phyloP scores from a whole-genome alignment of 1,140 invertebrate species.

The Mamestra configurata region DNA sequence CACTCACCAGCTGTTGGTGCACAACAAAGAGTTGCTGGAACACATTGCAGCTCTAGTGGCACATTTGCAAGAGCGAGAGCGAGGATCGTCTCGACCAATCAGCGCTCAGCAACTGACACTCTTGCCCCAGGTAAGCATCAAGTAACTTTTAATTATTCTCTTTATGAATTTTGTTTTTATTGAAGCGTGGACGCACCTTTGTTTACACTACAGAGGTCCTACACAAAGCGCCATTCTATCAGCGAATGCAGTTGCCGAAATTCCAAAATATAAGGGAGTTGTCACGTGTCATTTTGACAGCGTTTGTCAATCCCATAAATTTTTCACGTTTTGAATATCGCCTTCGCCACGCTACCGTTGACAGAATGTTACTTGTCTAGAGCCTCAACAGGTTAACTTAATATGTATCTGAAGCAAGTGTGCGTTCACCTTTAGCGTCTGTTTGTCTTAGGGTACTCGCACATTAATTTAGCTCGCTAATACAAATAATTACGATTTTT shows the following conservation, averaged over 20 bases:
- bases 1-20: slow-evolving; percentile 97
- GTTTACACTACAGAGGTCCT: neutral
- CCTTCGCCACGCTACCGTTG: too few species aligned
- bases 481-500: too few species aligned
- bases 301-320: too few species aligned
- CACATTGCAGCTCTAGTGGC: slow-evolving; percentile 96
- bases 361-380: too few species aligned
- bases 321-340: too few species aligned
- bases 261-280: too few species aligned
- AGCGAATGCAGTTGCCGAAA: too few species aligned
- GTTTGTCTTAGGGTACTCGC: neutral
- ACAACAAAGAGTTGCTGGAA: slow-evolving; percentile 98
- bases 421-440: neutral
- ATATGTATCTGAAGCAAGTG: neutral
- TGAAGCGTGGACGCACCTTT: neutral
- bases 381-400: too few species aligned
- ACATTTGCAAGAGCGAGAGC: slow-evolving; percentile 95
- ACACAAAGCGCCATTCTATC: too few species aligned
- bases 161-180: neutral
- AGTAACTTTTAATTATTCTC: neutral
- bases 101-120: slow-evolving; percentile 89
- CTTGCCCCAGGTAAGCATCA: slow-evolving; percentile 88
- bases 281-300: too few species aligned
- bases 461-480: neutral
- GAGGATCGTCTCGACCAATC: slow-evolving; percentile 80